Percentiles rank a stretch among this genome's conserved stretches.
Conservation (phyloP, 2,888 invertebrate genomes). For the Torymus texanus region DNA sequence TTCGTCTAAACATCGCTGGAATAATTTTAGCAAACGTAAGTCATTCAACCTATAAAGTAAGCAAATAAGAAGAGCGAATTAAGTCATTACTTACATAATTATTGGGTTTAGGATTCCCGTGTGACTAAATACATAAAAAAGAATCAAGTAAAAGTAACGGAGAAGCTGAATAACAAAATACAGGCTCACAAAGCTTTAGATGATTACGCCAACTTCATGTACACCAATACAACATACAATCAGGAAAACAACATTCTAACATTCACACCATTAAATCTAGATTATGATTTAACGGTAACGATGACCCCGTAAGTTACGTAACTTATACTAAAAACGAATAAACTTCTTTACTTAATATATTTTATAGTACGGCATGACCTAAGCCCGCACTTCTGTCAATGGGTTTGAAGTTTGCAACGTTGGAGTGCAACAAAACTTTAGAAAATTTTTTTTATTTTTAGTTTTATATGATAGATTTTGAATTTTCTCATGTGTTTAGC, state of each 20-base stretch:
- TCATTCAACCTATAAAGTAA: background rate
- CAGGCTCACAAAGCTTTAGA: background rate
- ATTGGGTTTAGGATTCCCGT: background rate
- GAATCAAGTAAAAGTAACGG: background rate
- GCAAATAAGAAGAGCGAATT: background rate
- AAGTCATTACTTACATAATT: background rate
- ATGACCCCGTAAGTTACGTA: constrained; percentile 39
- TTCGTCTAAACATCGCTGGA: constrained; percentile 46
- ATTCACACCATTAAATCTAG: constrained; percentile 5
- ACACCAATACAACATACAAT: background rate
- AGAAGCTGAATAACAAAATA: background rate
- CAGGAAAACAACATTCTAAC: background rate
- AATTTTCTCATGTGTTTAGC: too few species aligned
- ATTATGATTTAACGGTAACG: constrained; percentile 26
- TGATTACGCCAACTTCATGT: constrained; percentile 4
- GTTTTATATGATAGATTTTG: too few species aligned
- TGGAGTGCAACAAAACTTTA: too few species aligned
- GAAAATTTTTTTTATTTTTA: too few species aligned
- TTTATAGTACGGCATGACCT: too few species aligned
- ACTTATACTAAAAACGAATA: background rate
- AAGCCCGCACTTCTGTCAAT: too few species aligned
- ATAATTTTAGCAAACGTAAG: constrained; percentile 41
- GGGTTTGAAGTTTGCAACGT: too few species aligned
- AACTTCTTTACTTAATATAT: background rate
- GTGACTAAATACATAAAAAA: constrained; percentile 27